phyloP scores from a whole-genome alignment of 1,140 invertebrate genomes.

The Drosophila elegans region DNA sequence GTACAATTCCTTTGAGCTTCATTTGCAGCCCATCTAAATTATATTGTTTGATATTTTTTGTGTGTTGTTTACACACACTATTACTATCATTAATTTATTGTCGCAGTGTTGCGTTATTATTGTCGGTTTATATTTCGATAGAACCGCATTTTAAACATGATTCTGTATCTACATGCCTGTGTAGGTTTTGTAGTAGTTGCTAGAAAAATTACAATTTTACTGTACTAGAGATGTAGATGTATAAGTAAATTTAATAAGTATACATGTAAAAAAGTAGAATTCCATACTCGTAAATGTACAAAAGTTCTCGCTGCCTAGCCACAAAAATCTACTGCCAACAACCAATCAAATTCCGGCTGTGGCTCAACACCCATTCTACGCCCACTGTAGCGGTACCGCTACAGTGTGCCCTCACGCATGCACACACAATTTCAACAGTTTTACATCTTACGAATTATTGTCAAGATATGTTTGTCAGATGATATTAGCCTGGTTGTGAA shows the following conservation, averaged over 20 bases:
- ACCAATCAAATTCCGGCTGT: constrained; percentile 5
- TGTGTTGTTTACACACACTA: constrained; percentile 8
- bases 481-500: constrained; percentile 83
- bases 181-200: constrained; percentile 55
- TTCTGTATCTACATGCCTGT: constrained; percentile 21
- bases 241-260: constrained; percentile 69
- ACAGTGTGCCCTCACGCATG: constrained; percentile 41
- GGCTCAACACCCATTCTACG: constrained; percentile 17
- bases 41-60: constrained; percentile 27
- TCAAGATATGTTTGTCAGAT: constrained; percentile 83
- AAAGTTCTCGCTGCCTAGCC: constrained; percentile 30
- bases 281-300: constrained; percentile 71
- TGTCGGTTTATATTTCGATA: constrained; percentile 63
- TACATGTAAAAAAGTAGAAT: constrained; percentile 76
- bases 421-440: constrained; percentile 70
- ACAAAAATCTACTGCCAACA: constrained; percentile 30
- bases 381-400: constrained; percentile 13
- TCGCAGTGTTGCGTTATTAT: constrained; percentile 70
- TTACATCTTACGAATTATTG: constrained; percentile 79
- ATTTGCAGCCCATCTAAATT: constrained; percentile 24
- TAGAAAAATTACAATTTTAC: constrained; percentile 77
- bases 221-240: constrained; percentile 61
- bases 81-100: constrained; percentile 60
- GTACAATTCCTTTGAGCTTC: constrained; percentile 51
- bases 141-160: constrained; percentile 41